Evolutionary conservation across 2,888 invertebrate species (phyloP).

Genomic region (Watsonalla binaria): DNA sequence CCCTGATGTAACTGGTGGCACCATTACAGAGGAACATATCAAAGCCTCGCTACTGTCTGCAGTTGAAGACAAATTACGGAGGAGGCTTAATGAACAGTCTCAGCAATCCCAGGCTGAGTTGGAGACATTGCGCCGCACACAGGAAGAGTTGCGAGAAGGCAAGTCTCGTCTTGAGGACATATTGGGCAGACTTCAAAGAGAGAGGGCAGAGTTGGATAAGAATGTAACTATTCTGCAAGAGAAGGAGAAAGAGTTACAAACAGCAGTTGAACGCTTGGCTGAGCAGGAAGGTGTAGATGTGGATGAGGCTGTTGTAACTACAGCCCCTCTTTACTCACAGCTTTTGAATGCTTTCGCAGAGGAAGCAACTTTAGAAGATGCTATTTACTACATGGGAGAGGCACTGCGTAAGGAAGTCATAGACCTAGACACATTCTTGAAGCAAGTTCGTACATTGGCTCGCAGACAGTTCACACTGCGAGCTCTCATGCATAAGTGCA

Average conservation of each 20-base stretch:
- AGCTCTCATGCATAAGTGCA: slow-evolving; percentile 97
- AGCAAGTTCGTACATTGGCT: slow-evolving; percentile 96
- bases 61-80: slow-evolving; percentile 94
- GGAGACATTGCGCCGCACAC: slow-evolving; percentile 91
- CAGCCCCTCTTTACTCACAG: slow-evolving; percentile 97
- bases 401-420: slow-evolving; percentile 94
- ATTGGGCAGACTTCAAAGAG: slow-evolving; percentile 85
- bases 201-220: slow-evolving; percentile 88
- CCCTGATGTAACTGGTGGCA: slow-evolving; percentile 80
- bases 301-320: slow-evolving; percentile 97
- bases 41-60: slow-evolving; percentile 95
- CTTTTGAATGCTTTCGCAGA: slow-evolving; percentile 96
- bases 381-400: slow-evolving; percentile 98
- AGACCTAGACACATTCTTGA: slow-evolving; percentile 96
- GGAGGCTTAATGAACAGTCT: slow-evolving; percentile 92
- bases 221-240: slow-evolving; percentile 91
- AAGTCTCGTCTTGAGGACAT: slow-evolving; percentile 89
- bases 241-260: slow-evolving; percentile 91
- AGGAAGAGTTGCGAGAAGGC: slow-evolving; percentile 91
- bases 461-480: slow-evolving; percentile 97
- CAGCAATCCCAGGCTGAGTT: slow-evolving; percentile 95
- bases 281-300: slow-evolving; percentile 92
- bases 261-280: slow-evolving; percentile 86
- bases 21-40: slow-evolving; percentile 97
- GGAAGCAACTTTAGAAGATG: slow-evolving; percentile 98